A percentile compares a stretch with the other conserved stretches of the same genome.
Conservation (phyloP, 2,113 vertebrate species). For the Sus scrofa region DNA sequence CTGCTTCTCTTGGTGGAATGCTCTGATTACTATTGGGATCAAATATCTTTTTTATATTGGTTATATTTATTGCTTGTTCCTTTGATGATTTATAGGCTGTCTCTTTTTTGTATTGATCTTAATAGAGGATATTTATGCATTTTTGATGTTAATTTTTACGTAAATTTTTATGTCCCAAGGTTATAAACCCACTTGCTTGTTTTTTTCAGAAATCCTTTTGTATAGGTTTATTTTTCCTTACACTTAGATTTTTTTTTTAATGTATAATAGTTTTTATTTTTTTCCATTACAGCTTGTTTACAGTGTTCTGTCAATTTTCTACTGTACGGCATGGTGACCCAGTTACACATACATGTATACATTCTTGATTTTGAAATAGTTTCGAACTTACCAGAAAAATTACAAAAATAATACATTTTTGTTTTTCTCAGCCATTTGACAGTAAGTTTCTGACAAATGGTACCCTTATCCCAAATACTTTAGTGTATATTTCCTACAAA, state of each 20-base stretch:
- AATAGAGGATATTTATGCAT: neutral
- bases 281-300: no score
- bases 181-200: neutral
- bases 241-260: constrained; percentile 7
- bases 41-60: neutral
- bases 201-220: neutral
- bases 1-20: neutral
- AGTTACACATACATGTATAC: no score
- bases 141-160: neutral
- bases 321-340: no score
- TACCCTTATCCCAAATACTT: no score
- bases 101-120: neutral
- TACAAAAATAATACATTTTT: no score
- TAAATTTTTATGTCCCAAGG: neutral
- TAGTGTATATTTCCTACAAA: no score
- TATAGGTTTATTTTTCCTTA: neutral
- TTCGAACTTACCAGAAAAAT: no score
- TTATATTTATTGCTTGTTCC: neutral
- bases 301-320: no score
- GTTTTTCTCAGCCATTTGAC: no score
- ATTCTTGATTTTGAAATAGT: no score
- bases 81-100: neutral
- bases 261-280: no score
- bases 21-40: neutral
- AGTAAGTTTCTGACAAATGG: no score